These are phyloP conservation scores for Phoxinus phoxinus DNA, from an alignment of 2,113 vertebrate genomes.

Conservation along the genomic window DNA sequence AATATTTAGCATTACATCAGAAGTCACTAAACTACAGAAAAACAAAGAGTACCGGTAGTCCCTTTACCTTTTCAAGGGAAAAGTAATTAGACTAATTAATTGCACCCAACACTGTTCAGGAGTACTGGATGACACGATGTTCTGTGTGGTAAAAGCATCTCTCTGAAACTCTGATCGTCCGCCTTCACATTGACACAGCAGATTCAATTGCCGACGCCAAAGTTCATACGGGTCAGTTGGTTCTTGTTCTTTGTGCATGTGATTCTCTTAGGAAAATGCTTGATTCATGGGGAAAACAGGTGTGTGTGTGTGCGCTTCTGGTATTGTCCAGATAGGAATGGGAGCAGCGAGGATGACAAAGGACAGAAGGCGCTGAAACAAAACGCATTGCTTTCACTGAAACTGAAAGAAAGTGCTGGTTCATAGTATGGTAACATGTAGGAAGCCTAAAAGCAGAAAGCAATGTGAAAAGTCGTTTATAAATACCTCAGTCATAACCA, in stretches of 20 bases:
- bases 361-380: conserved; percentile 72
- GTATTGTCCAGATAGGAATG: conserved; percentile 71
- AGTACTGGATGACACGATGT: no score
- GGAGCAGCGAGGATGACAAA: conserved; percentile 68
- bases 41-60: no score
- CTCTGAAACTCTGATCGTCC: background rate
- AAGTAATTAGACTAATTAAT: no score
- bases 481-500: background rate
- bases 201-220: background rate
- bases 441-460: conserved; percentile 47
- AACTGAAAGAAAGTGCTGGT: conserved; percentile 74
- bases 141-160: background rate
- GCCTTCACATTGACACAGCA: background rate
- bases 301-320: conserved; percentile 56
- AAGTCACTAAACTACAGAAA: no score
- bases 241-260: background rate
- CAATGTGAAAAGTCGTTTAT: background rate
- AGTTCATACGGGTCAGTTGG: background rate
- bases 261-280: conserved; percentile 66
- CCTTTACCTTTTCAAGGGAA: no score
- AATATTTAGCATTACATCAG: no score
- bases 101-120: no score
- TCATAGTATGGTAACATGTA: conserved; percentile 61
- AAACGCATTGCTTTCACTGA: conserved; percentile 63
- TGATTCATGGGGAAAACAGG: conserved; percentile 69